These are phyloP conservation scores for Lycodopsis pacificus DNA, from an alignment of 2,797 vertebrate species.

Conservation along the genomic window DNA sequence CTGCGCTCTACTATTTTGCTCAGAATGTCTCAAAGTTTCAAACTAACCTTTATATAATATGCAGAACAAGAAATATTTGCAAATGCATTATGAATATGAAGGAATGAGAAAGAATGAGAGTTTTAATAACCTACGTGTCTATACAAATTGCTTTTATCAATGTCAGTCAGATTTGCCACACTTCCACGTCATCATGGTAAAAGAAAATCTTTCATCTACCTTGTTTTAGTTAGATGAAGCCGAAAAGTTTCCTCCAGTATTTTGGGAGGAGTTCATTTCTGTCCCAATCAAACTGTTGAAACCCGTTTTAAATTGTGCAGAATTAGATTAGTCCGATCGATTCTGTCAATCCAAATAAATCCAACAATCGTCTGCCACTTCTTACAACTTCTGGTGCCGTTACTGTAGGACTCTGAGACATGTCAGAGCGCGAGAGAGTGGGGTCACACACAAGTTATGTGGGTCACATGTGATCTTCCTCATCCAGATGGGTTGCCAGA, in stretches of 20 bases:
- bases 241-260: neutral
- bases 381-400: conserved; percentile 43
- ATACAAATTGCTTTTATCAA: neutral
- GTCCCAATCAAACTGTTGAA: neutral
- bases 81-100: neutral
- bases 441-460: conserved; percentile 71
- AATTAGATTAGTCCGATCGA: neutral
- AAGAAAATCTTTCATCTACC: neutral
- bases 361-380: conserved; percentile 4
- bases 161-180: neutral
- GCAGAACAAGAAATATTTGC: neutral
- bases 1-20: neutral
- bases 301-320: neutral
- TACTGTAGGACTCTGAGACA: conserved; percentile 13
- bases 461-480: conserved; percentile 74
- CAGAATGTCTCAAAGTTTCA: neutral
- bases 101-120: neutral
- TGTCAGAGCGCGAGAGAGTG: conserved; percentile 34
- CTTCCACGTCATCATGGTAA: neutral
- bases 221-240: neutral
- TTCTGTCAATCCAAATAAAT: neutral
- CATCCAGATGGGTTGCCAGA: conserved; percentile 82
- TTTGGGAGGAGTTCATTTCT: neutral
- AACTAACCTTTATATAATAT: neutral
- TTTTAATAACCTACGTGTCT: neutral